Conservation (phyloP, 1,140 invertebrate species). For the Ericerus pela region DNA sequence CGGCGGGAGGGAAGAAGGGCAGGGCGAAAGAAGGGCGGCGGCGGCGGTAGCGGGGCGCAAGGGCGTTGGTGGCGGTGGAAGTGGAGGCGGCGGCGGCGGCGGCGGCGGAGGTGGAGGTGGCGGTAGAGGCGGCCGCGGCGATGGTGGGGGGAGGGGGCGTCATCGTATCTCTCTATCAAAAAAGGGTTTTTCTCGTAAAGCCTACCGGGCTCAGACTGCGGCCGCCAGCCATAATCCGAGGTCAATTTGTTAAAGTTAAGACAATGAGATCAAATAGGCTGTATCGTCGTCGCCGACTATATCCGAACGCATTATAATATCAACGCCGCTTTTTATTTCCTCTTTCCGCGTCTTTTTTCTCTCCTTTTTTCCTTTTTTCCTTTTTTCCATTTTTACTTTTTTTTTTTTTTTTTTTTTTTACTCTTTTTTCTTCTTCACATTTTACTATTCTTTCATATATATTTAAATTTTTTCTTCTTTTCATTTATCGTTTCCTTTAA, state of each 20-base stretch:
- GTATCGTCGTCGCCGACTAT: slow-evolving; percentile 6
- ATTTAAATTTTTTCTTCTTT: too few species aligned
- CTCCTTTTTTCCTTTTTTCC: background rate
- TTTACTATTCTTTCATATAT: too few species aligned
- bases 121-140: too few species aligned
- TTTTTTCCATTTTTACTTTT: too few species aligned
- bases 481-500: too few species aligned
- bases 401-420: background rate
- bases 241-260: slow-evolving; percentile 12
- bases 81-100: too few species aligned
- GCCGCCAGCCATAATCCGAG: slow-evolving; percentile 8
- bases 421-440: background rate
- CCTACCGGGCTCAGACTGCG: slow-evolving; percentile 10
- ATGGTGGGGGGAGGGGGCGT: too few species aligned
- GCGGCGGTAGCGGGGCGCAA: too few species aligned
- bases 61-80: too few species aligned
- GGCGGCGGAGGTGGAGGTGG: too few species aligned
- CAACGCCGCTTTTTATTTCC: slow-evolving; percentile 12
- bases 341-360: background rate
- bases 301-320: slow-evolving; percentile 10
- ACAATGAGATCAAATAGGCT: slow-evolving; percentile 12
- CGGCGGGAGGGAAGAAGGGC: too few species aligned
- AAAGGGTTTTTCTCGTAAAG: slow-evolving; percentile 6
- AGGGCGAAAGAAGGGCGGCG: too few species aligned
- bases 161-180: slow-evolving; percentile 12